Evolutionary conservation across 2,113 vertebrate genomes (phyloP), one percentile per base, ranked within the genome.

Genomic region (Gallinago media): DNA sequence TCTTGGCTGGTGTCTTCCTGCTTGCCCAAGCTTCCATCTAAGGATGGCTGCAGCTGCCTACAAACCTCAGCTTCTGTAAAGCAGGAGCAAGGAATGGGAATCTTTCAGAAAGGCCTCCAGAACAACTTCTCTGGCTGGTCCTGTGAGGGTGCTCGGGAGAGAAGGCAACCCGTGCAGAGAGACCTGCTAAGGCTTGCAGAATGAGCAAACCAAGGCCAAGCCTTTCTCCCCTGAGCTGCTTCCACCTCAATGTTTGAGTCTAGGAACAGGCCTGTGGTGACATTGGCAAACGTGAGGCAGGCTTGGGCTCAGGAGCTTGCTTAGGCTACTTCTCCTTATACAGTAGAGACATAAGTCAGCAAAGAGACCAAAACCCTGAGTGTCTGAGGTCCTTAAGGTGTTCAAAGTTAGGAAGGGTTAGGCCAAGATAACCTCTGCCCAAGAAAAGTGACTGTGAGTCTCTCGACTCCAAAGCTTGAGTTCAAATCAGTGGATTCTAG

Each of bases 281-380:
- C 88, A 13, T 6, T 7, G 38, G 59, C 0, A 2, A 85, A 85
- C 9, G 32, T 0, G 1, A 54, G 21, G 12, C 1, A 2, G 58
- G 15, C 13, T 38, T 47, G 15, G 38, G 52, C 32, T 72, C 54
- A 61, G 38, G 9, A 31, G 19, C 15, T 78, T 71, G 50, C n/a
- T 75, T n/a, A 62, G 29, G 46, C 55, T 62, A 36, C 11, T 2
- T 49, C 27, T 61, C n/a, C n/a, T n/a, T n/a, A n/a, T n/a, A n/a
- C n/a, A n/a, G n/a, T n/a, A 66, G 68, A 77, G 27, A 38, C 19
- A 71, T 4, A 32, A 62, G 50, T 31, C 15, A 2, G 38, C 29
- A 34, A 62, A 74, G 42, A 66, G 21, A 58, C 12, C 25, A 65
- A 88, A 91, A 25, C 12, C 31, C 19, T 3, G 1, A 68, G 15